phyloP scores from a whole-genome alignment of 2,797 vertebrate species.

The Pterois miles region DNA sequence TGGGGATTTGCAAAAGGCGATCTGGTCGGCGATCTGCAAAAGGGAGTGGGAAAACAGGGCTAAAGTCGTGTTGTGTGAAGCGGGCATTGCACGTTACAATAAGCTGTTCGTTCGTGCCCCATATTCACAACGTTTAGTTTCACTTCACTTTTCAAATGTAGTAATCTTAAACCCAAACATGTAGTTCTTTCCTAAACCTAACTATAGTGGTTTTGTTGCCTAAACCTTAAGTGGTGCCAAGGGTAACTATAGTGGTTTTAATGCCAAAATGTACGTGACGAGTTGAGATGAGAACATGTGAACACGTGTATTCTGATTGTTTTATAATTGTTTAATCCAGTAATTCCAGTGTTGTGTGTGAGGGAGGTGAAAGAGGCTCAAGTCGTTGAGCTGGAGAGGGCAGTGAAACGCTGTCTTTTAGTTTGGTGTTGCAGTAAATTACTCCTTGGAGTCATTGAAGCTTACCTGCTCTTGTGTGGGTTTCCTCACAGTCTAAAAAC shows the following conservation, averaged over 20 bases:
- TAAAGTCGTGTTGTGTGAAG: too few species aligned
- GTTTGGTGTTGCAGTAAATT: background rate
- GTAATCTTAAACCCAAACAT: too few species aligned
- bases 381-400: conserved; percentile 2
- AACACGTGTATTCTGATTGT: background rate
- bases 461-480: background rate
- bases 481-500: conserved; percentile 2
- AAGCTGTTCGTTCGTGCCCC: too few species aligned
- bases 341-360: background rate
- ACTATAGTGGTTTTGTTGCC: too few species aligned
- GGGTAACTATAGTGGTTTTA: background rate
- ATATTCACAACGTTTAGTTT: too few species aligned
- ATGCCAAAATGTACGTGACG: background rate
- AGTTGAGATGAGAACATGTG: background rate
- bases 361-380: background rate
- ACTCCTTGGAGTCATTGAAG: background rate
- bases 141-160: too few species aligned
- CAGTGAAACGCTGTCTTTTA: background rate
- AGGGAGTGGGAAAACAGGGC: too few species aligned
- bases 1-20: too few species aligned
- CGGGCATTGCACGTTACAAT: too few species aligned
- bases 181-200: too few species aligned
- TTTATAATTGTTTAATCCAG: background rate
- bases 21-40: too few species aligned
- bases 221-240: too few species aligned